Conservation (phyloP, 1,140 invertebrate genomes). For the Oryctes rhinoceros region DNA sequence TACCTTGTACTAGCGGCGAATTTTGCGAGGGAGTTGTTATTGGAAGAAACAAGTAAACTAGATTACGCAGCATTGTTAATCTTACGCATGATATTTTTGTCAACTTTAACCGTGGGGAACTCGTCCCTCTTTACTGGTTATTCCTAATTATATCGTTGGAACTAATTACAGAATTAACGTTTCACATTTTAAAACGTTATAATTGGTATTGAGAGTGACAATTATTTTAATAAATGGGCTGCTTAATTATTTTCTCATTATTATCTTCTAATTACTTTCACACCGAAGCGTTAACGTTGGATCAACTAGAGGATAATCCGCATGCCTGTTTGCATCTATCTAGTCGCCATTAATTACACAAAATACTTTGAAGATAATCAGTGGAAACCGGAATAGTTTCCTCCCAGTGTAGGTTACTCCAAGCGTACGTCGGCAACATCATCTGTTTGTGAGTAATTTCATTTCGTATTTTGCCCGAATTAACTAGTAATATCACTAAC, state of each 20-base stretch:
- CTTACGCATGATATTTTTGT: background rate
- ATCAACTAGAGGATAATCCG: background rate
- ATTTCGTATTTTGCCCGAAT: no score
- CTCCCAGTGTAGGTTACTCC: background rate
- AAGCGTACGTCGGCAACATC: background rate
- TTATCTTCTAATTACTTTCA: constrained; percentile 13
- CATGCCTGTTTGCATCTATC: background rate
- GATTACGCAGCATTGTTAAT: constrained; percentile 6
- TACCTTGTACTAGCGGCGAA: background rate
- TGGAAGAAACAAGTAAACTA: background rate
- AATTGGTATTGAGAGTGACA: background rate
- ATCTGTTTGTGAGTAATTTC: background rate
- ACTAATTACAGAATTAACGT: no score
- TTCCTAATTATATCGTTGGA: no score
- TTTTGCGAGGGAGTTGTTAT: no score
- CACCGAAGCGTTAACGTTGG: background rate
- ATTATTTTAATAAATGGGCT: background rate
- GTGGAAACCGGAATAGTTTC: no score
- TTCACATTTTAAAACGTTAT: no score
- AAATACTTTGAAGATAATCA: constrained; percentile 9
- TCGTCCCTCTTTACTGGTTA: no score
- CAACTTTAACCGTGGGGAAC: background rate
- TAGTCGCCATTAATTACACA: background rate
- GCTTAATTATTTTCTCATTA: background rate
- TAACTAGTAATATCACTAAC: no score